Conservation (phyloP, 1,140 invertebrate genomes). For the Anagrus nilaparvatae region DNA sequence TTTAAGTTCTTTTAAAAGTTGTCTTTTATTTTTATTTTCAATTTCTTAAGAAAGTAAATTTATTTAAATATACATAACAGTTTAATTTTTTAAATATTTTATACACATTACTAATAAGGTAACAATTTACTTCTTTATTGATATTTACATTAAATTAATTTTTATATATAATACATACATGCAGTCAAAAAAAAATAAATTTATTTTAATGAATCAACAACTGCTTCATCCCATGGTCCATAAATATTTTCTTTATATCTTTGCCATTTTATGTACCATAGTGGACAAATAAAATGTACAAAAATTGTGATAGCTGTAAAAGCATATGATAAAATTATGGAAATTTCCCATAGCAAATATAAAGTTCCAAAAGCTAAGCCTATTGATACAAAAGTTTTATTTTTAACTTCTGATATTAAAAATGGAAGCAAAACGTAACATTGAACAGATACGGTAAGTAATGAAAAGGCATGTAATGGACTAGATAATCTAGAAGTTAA, state of each 20-base stretch:
- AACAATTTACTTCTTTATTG: not conserved
- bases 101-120: too few species aligned
- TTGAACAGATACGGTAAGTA: conserved; percentile 75
- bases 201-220: conserved; percentile 36
- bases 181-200: conserved; percentile 1
- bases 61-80: not conserved
- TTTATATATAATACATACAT: not conserved
- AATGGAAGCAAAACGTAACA: conserved; percentile 83
- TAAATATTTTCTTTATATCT: conserved; percentile 87
- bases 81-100: too few species aligned
- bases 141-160: not conserved
- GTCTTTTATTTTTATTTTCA: too few species aligned
- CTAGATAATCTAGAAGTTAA: conserved; percentile 80
- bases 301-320: conserved; percentile 54
- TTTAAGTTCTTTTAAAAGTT: too few species aligned
- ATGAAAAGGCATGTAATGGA: conserved; percentile 76
- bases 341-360: conserved; percentile 47
- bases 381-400: conserved; percentile 27
- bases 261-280: conserved; percentile 71
- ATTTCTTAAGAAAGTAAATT: too few species aligned
- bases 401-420: conserved; percentile 44
- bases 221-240: conserved; percentile 92
- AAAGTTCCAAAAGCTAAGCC: conserved; percentile 31
- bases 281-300: conserved; percentile 65
- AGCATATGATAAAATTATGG: conserved; percentile 45